phyloP scores from a whole-genome alignment of 2,888 invertebrate species.

The Microplitis deprimator region DNA sequence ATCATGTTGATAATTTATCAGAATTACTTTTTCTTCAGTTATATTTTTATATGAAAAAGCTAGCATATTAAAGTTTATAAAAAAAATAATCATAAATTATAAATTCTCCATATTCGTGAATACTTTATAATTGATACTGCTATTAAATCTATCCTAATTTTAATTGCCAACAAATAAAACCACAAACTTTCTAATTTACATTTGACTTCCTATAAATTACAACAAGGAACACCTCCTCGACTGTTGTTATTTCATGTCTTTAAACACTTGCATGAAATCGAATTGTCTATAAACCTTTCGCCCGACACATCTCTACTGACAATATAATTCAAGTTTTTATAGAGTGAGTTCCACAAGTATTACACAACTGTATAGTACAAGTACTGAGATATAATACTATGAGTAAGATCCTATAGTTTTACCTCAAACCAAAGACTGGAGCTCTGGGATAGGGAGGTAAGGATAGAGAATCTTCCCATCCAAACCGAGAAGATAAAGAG shows the following conservation, averaged over 20 bases:
- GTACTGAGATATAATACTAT: background rate
- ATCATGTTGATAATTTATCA: background rate
- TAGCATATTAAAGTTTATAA: too few relatives aligned
- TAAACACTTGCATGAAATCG: constrained; percentile 1
- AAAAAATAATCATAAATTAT: too few relatives aligned
- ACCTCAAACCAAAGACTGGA: background rate
- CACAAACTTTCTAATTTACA: too few relatives aligned
- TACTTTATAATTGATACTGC: too few relatives aligned
- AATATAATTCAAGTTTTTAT: background rate
- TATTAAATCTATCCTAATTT: too few relatives aligned
- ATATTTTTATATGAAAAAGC: background rate
- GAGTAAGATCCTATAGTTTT: background rate
- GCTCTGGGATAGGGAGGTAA: background rate
- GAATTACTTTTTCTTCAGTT: background rate
- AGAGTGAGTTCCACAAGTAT: background rate
- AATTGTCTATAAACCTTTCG: constrained; percentile 11
- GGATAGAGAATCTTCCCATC: too few relatives aligned
- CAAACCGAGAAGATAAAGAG: too few relatives aligned
- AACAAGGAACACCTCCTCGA: background rate
- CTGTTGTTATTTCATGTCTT: background rate
- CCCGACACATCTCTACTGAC: background rate
- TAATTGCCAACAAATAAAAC: too few relatives aligned
- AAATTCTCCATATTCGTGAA: too few relatives aligned
- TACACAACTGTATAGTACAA: background rate
- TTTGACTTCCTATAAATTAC: too few relatives aligned